phyloP scores from a whole-genome alignment of 2,113 vertebrate genomes.

The Forbesichthys papilliferus region DNA sequence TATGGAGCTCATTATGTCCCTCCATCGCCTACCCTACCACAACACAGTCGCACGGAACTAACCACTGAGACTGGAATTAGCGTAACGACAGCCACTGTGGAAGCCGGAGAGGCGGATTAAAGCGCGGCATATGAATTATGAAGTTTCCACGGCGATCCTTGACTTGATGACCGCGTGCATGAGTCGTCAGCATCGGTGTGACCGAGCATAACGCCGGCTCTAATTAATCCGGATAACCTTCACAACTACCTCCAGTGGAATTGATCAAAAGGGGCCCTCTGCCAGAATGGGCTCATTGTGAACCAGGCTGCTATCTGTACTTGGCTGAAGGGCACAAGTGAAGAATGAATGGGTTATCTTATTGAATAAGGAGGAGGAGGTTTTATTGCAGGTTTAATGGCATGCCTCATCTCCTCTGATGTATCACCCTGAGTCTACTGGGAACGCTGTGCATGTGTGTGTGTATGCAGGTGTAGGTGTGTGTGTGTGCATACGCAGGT shows the following conservation, averaged over 20 bases:
- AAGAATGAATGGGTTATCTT: constrained; percentile 41
- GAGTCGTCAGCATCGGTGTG: constrained; percentile 1
- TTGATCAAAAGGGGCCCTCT: constrained; percentile 16
- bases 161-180: constrained; percentile 4
- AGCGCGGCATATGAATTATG: neutral
- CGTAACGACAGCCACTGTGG: no score
- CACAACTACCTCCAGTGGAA: constrained; percentile 8
- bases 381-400: constrained; percentile 47
- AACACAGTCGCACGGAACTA: neutral
- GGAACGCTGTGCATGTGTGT: neutral
- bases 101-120: neutral
- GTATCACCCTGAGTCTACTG: constrained; percentile 23
- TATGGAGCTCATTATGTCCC: no score
- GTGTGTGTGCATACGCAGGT: neutral
- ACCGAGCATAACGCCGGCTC: constrained; percentile 5
- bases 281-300: constrained; percentile 25
- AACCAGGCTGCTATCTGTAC: constrained; percentile 15
- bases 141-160: neutral
- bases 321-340: constrained; percentile 32
- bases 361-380: constrained; percentile 43
- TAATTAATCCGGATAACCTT: constrained; percentile 23
- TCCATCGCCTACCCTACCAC: no score
- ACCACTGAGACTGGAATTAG: neutral
- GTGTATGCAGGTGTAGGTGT: neutral
- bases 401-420: constrained; percentile 41